A percentile compares a stretch with the other conserved stretches of the same genome.
These are phyloP conservation scores for Heliocidaris tuberculata DNA, from an alignment of 35 echinoderm and acorn worm species.

Conservation along the genomic window DNA sequence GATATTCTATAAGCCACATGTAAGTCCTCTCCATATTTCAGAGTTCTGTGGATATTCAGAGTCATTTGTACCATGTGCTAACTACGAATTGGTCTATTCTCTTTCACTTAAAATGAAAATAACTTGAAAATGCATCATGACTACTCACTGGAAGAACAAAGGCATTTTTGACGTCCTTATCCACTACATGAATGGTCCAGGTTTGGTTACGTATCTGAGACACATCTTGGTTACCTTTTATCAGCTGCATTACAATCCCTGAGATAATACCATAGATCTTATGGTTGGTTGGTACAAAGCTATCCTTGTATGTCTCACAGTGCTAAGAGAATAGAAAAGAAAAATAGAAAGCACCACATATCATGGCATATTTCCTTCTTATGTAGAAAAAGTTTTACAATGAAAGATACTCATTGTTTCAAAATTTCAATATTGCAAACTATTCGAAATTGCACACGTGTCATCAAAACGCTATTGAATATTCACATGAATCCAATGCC, in stretches of 20 bases:
- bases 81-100: no score
- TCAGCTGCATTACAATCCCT: constrained; percentile 45
- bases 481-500: no score
- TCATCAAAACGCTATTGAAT: no score
- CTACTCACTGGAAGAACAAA: constrained; percentile 94
- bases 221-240: constrained; percentile 71
- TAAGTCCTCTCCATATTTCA: no score
- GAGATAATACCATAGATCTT: constrained; percentile 61
- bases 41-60: no score
- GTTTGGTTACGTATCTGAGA: constrained; percentile 62
- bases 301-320: constrained; percentile 48
- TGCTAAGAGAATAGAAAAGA: neutral
- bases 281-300: constrained; percentile 45
- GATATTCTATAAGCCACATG: no score
- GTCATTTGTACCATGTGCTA: no score
- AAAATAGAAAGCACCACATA: neutral
- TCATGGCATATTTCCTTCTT: no score
- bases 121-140: neutral
- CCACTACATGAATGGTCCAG: constrained; percentile 85
- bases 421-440: no score
- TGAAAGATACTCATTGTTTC: no score
- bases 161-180: constrained; percentile 80
- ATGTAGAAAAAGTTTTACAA: no score
- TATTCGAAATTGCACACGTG: no score
- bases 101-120: neutral